Evolutionary conservation across 2,888 invertebrate species (phyloP).

Genomic region (Cephalotes varians): DNA sequence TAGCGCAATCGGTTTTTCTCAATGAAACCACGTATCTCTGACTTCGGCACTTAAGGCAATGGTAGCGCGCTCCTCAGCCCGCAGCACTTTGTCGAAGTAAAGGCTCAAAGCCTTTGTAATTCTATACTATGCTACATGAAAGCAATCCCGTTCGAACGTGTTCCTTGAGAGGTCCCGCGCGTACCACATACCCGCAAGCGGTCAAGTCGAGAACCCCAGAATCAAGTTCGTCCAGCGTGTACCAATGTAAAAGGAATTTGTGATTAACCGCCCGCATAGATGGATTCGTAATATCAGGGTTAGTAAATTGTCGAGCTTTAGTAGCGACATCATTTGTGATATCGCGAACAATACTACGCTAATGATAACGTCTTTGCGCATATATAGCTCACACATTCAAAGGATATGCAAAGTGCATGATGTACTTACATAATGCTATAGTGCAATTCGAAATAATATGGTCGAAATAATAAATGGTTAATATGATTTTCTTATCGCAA

Average conservation of each 20-base stretch:
- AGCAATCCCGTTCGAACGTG: slow-evolving; percentile 48
- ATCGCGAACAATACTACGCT: slow-evolving; percentile 14
- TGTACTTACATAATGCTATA: no score
- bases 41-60: slow-evolving; percentile 55
- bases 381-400: background rate
- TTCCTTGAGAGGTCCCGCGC: slow-evolving; percentile 39
- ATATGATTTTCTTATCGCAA: no score
- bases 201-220: background rate
- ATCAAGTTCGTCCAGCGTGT: background rate
- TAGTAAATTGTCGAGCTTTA: slow-evolving; percentile 9
- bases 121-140: slow-evolving; percentile 57
- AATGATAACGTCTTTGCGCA: slow-evolving; percentile 11
- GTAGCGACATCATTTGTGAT: slow-evolving; percentile 9
- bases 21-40: background rate
- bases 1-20: background rate
- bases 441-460: no score
- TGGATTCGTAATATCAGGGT: background rate
- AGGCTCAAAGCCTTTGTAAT: slow-evolving; percentile 71
- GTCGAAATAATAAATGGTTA: no score
- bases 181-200: background rate
- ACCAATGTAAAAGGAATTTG: slow-evolving; percentile 53
- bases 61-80: slow-evolving; percentile 3
- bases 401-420: background rate
- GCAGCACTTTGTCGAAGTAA: slow-evolving; percentile 57
- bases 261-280: slow-evolving; percentile 49